These are phyloP conservation scores for Dendroctonus valens DNA, from an alignment of 1,140 invertebrate genomes.

Conservation along the genomic window DNA sequence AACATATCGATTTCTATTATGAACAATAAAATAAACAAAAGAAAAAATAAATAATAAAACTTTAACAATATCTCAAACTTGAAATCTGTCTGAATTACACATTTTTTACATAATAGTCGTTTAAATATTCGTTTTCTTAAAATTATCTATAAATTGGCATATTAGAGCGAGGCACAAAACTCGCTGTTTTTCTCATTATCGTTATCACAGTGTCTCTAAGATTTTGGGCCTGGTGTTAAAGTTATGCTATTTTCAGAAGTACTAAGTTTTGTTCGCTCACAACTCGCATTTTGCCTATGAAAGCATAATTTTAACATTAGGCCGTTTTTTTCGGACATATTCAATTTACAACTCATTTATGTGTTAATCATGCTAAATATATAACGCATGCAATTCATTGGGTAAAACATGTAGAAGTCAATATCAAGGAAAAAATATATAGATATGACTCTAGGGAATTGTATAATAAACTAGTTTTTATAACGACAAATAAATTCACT, in stretches of 20 bases:
- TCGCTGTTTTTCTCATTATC: conserved; percentile 14
- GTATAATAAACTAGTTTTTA: conserved; percentile 16
- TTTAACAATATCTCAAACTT: too few species aligned
- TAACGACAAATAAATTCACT: conserved; percentile 4
- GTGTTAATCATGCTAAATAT: too few species aligned
- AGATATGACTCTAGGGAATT: conserved; percentile 14
- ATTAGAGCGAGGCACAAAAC: conserved; percentile 13
- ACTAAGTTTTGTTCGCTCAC: conserved; percentile 25
- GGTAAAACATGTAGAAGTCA: conserved; percentile 6
- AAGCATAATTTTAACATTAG: conserved; percentile 19
- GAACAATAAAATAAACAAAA: conserved; percentile 7
- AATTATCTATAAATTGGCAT: conserved; percentile 1
- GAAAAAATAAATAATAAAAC: neutral
- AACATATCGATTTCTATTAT: conserved; percentile 5
- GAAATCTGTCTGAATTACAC: too few species aligned
- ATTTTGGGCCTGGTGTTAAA: conserved; percentile 17
- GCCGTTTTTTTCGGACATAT: neutral
- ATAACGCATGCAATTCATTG: neutral
- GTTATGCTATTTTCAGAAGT: conserved; percentile 14
- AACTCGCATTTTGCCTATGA: conserved; percentile 26
- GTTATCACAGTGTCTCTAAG: conserved; percentile 26
- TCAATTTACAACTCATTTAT: too few species aligned
- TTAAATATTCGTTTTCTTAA: conserved; percentile 15
- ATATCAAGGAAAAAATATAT: conserved; percentile 14
- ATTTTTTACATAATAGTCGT: conserved; percentile 16